These are phyloP conservation scores for Halocaridina rubra DNA, from an alignment of 2,888 invertebrate genomes.

Conservation along the genomic window DNA sequence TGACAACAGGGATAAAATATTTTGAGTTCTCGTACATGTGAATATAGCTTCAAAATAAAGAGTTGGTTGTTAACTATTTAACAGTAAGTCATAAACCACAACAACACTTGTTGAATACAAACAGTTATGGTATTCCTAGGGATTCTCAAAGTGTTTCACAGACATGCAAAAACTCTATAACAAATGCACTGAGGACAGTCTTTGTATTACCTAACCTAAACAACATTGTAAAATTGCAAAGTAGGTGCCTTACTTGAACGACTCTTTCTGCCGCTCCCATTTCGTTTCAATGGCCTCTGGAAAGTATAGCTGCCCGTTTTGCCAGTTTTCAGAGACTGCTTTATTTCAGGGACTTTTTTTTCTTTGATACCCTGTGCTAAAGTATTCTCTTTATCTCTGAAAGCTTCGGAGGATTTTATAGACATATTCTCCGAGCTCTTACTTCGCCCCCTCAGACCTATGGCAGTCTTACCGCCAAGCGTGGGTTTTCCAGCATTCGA, in stretches of 20 bases:
- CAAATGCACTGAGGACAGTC: too few species aligned
- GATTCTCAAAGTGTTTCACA: too few species aligned
- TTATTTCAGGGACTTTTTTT: constrained; percentile 12
- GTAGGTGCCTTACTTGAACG: background rate
- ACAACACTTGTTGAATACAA: too few species aligned
- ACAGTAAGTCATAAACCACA: too few species aligned
- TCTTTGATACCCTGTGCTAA: background rate
- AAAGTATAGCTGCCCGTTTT: background rate
- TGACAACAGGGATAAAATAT: too few species aligned
- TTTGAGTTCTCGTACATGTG: too few species aligned
- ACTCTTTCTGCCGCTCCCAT: background rate
- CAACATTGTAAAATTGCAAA: constrained; percentile 31
- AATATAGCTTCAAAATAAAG: too few species aligned
- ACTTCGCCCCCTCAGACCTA: background rate
- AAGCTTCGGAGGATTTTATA: background rate
- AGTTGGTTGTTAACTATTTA: too few species aligned
- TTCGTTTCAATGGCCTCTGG: background rate
- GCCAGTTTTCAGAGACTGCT: background rate
- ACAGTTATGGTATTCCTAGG: too few species aligned
- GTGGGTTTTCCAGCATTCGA: background rate
- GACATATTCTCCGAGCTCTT: constrained; percentile 5
- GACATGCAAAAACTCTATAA: too few species aligned
- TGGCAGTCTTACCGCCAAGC: background rate
- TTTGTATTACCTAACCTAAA: too few species aligned
- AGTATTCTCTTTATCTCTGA: background rate